phyloP scores from a whole-genome alignment of 2,888 invertebrate species.

The Tenthredo scrophulariae region DNA sequence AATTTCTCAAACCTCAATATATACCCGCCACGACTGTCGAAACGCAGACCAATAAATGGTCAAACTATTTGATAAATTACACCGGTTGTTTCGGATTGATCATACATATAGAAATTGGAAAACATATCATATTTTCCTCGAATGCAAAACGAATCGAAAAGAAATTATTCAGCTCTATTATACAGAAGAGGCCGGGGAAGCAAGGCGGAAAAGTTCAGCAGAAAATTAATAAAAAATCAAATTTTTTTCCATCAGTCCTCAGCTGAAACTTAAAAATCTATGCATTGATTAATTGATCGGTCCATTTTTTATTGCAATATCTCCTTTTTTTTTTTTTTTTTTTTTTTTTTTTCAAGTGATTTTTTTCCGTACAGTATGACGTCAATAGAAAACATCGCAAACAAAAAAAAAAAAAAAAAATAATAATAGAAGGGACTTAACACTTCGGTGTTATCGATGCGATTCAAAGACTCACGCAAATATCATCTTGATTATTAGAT shows the following conservation, averaged over 20 bases:
- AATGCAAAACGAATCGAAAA: too few species aligned
- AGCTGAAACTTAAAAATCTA: too few species aligned
- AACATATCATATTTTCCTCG: too few species aligned
- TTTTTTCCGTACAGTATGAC: not conserved
- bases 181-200: too few species aligned
- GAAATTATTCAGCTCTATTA: too few species aligned
- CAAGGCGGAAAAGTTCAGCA: too few species aligned
- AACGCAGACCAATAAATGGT: not conserved
- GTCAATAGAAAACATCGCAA: not conserved
- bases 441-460: not conserved
- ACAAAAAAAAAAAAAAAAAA: not conserved
- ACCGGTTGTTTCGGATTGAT: not conserved
- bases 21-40: not conserved
- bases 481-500: not conserved
- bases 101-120: not conserved
- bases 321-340: not conserved
- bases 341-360: not conserved
- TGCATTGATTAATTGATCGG: not conserved
- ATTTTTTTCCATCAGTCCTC: too few species aligned
- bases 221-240: too few species aligned
- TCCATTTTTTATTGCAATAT: too few species aligned
- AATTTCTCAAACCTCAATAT: not conserved
- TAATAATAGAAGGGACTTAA: not conserved
- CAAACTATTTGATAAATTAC: constrained; percentile 20
- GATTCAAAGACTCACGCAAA: not conserved